A percentile compares a stretch with the other conserved stretches of the same genome.
These are phyloP conservation scores for Pterocles orientalis DNA, from an alignment of 2,113 vertebrate genomes.

Conservation along the genomic window DNA sequence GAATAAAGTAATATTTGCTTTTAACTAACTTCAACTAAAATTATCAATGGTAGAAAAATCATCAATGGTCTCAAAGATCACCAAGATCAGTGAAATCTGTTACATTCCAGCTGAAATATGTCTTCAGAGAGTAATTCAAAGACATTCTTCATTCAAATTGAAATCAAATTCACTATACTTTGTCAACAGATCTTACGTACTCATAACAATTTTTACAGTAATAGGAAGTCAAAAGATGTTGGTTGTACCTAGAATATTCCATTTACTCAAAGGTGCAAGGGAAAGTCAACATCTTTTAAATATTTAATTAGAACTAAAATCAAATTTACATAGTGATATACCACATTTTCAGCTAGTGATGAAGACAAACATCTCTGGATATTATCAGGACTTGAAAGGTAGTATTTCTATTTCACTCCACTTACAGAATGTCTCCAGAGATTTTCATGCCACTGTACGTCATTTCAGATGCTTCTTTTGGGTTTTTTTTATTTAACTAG, in stretches of 20 bases:
- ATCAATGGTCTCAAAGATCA: background rate
- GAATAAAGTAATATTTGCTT: background rate
- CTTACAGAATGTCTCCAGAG: conserved; percentile 35
- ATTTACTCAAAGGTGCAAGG: conserved; percentile 36
- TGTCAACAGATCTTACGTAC: conserved; percentile 32
- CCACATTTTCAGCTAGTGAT: conserved; percentile 36
- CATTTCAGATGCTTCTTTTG: background rate
- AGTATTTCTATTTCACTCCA: conserved; percentile 20
- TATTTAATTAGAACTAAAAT: conserved; percentile 70
- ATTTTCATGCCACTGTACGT: background rate
- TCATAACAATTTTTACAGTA: background rate
- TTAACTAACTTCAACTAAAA: background rate
- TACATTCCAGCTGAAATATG: conserved; percentile 16
- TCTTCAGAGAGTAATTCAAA: background rate
- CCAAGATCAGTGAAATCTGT: background rate
- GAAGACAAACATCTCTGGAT: conserved; percentile 52
- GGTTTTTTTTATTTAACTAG: background rate
- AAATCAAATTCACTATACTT: background rate
- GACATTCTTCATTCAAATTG: background rate
- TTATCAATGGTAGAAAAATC: background rate
- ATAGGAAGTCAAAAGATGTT: conserved; percentile 11
- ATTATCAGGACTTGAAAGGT: conserved; percentile 17
- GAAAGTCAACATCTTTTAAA: conserved; percentile 52
- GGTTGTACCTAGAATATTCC: conserved; percentile 30
- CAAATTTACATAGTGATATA: conserved; percentile 60